Conservation (phyloP, 2,888 invertebrate species). For the Hymenopus coronatus region DNA sequence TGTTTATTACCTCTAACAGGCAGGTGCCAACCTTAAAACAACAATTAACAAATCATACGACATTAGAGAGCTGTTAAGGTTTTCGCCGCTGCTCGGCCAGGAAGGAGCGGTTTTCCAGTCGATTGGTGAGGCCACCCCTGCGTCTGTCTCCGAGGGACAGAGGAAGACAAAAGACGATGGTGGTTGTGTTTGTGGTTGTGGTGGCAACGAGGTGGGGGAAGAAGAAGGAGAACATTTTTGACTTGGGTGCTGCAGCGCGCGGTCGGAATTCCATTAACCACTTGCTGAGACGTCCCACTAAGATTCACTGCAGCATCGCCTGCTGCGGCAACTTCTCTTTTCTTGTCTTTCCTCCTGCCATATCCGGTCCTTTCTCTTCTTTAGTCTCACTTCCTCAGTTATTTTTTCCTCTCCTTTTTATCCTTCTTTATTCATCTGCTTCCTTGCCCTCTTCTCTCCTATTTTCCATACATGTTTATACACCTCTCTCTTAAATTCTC, state of each 20-base stretch:
- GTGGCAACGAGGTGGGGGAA: neutral
- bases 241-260: neutral
- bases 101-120: neutral
- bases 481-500: no score
- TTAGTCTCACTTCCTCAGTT: no score
- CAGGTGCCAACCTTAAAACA: no score
- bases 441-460: no score
- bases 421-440: no score
- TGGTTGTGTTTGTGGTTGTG: neutral
- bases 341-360: no score
- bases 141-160: neutral
- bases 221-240: neutral
- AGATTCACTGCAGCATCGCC: neutral
- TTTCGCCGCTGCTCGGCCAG: neutral
- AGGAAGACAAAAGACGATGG: neutral
- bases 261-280: neutral
- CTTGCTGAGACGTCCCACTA: neutral
- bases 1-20: no score
- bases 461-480: no score
- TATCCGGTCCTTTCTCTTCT: no score
- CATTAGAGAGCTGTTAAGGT: neutral
- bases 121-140: neutral
- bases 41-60: no score
- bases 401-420: no score
- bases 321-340: neutral